Evolutionary conservation across 2,113 vertebrate species (phyloP).

Genomic region (Ailurus styani): DNA sequence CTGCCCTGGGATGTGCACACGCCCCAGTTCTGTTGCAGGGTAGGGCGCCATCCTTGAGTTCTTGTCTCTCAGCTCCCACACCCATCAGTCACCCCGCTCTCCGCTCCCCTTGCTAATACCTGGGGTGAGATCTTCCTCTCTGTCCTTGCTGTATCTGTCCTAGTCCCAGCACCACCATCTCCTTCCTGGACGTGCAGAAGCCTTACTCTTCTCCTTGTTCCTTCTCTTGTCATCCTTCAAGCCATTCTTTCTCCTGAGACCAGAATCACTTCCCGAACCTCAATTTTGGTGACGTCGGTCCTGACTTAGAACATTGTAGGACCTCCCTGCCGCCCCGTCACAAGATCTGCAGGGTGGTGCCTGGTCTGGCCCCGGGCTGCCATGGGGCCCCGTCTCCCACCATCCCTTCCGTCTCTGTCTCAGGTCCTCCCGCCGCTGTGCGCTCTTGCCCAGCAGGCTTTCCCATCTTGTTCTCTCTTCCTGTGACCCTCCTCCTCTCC

Average conservation of each 20-base stretch:
- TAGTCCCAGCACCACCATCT: fast-evolving
- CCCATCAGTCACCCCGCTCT: background rate
- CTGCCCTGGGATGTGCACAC: fast-evolving
- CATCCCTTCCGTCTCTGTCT: fast-evolving
- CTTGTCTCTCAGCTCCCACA: background rate
- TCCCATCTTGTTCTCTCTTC: background rate
- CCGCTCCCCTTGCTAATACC: background rate
- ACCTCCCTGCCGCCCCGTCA: background rate
- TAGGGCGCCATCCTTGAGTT: fast-evolving
- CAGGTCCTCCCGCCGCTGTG: background rate
- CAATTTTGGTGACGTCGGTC: background rate
- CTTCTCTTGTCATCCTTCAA: background rate
- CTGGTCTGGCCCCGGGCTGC: background rate
- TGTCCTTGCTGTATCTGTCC: background rate
- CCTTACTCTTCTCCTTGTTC: background rate
- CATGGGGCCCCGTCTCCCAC: too few species aligned
- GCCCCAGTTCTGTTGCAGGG: fast-evolving
- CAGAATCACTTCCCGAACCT: background rate
- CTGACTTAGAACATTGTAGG: background rate
- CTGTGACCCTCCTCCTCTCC: background rate
- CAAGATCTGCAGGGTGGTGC: fast-evolving
- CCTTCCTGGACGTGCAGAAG: background rate
- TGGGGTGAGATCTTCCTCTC: background rate
- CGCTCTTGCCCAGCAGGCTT: background rate
- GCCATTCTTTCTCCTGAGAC: background rate